phyloP scores from a whole-genome alignment of 1,140 invertebrate genomes.

The Anastrepha ludens region DNA sequence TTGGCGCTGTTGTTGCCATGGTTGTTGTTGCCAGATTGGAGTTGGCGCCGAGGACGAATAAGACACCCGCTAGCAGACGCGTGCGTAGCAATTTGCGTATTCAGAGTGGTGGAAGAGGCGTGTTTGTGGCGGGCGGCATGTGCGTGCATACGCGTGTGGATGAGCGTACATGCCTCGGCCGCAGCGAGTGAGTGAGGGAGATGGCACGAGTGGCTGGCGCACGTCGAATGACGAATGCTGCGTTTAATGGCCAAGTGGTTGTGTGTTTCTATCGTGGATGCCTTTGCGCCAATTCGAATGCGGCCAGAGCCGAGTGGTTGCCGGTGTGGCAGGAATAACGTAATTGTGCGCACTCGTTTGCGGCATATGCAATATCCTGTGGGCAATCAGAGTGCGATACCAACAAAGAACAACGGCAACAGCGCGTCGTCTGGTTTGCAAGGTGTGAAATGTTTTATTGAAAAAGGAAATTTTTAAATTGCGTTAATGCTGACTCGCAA shows the following conservation, averaged over 20 bases:
- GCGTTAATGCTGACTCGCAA: neutral
- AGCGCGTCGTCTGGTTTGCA: neutral
- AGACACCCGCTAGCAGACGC: constrained; percentile 57
- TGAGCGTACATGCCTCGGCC: neutral
- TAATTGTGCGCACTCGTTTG: constrained; percentile 57
- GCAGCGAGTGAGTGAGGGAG: constrained; percentile 1
- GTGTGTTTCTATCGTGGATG: neutral
- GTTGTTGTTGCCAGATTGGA: constrained; percentile 7
- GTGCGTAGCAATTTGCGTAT: constrained; percentile 51
- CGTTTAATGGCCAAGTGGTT: neutral
- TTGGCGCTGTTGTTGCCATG: constrained; percentile 15
- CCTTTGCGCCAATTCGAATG: constrained; percentile 36
- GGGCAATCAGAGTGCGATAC: constrained; percentile 50
- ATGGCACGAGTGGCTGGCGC: neutral
- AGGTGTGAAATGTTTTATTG: constrained; percentile 57
- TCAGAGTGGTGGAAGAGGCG: constrained; percentile 29
- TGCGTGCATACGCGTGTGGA: neutral
- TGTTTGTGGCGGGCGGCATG: constrained; percentile 25
- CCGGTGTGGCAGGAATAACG: constrained; percentile 31
- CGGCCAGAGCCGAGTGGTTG: constrained; percentile 39
- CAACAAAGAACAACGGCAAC: neutral
- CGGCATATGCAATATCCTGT: constrained; percentile 59
- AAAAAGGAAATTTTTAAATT: constrained; percentile 52
- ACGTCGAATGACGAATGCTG: neutral
- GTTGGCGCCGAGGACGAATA: neutral